A percentile compares a stretch with the other conserved stretches of the same genome.
Conservation (phyloP, 2,888 invertebrate species). For the Imbricaverruca yamaguchii region DNA sequence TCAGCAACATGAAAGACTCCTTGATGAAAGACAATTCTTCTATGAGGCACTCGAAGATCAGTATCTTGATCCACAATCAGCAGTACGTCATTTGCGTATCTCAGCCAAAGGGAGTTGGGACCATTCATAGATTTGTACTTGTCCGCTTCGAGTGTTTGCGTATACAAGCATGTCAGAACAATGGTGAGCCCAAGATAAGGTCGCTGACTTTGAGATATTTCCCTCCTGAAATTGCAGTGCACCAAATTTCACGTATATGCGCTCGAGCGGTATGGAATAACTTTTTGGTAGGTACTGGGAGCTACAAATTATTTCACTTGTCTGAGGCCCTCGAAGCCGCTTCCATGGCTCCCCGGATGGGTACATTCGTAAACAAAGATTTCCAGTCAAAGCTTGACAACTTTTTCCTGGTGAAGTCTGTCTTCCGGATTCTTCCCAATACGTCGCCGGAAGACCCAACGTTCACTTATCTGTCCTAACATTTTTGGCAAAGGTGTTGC, state of each 20-base stretch:
- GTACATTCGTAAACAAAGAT: conserved; percentile 6
- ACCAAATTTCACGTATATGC: not conserved
- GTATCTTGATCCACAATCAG: not conserved
- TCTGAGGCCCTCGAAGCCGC: conserved; percentile 2
- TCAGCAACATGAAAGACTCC: too few species aligned
- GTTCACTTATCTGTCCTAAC: conserved; percentile 14
- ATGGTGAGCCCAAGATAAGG: not conserved
- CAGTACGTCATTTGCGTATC: conserved; percentile 20
- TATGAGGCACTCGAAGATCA: not conserved
- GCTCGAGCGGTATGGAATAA: not conserved
- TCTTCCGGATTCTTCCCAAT: not conserved
- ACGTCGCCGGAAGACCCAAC: not conserved
- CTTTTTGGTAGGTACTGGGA: conserved; percentile 7
- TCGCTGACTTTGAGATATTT: not conserved
- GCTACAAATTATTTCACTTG: not conserved
- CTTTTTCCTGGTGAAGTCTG: conserved; percentile 14
- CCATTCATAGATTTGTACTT: not conserved
- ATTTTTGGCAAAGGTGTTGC: not conserved
- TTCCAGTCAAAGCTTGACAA: conserved; percentile 23
- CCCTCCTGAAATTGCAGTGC: not conserved
- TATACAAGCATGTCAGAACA: not conserved
- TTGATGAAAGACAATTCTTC: too few species aligned
- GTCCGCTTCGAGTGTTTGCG: conserved; percentile 6
- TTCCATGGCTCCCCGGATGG: conserved; percentile 17
- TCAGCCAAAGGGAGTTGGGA: not conserved